Evolutionary conservation across 2,888 invertebrate genomes (phyloP), one percentile per base, ranked within the genome.

Genomic region (Luffia ferchaultella): DNA sequence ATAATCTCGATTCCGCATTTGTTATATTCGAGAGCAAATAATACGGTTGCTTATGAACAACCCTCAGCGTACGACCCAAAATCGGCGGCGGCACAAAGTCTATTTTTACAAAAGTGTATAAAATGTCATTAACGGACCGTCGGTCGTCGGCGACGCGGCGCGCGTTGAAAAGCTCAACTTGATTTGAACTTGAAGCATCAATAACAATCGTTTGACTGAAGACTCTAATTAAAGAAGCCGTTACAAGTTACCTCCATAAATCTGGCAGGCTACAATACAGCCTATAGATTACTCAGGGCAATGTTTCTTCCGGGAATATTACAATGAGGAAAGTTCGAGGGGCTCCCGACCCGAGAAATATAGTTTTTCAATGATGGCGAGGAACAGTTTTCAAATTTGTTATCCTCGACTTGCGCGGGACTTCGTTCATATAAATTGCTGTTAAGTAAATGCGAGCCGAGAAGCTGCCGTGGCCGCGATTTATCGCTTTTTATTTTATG

Each of bases 211-310:
- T 79, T 79, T 78, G 73, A 74, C 70, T 76, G 70, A 77, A 78
- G 75, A 76, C 73, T 79, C 70, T 82, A 80, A 82, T 83, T 80
- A 78, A 80, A 80, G 79, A 79, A 79, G 78, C 78, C 77, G 75
- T 80, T 78, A 79, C 77, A 80, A 83, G 79, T 82, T 78, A 76
- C 79, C 76, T 76, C 79, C 76, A 82, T 83, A 82, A 83, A 83
- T 83, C 79, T 78, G 78, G 63, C 65, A 63, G 68, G 66, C 70
- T 78, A 79, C 80, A 82, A 79, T 80, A 80, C 75, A 70, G 65
- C 72, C 76, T 77, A 79, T 80, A 68, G 73, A 76, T 82, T 80
- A 76, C 70, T 62, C 58, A 63, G 68, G 71, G 68, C 69, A 68
- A 73, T 76, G 73, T 73, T 76, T 69, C 74, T 70, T 72, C 63